phyloP scores from a whole-genome alignment of 1,140 invertebrate species.

The Triops cancriformis region DNA sequence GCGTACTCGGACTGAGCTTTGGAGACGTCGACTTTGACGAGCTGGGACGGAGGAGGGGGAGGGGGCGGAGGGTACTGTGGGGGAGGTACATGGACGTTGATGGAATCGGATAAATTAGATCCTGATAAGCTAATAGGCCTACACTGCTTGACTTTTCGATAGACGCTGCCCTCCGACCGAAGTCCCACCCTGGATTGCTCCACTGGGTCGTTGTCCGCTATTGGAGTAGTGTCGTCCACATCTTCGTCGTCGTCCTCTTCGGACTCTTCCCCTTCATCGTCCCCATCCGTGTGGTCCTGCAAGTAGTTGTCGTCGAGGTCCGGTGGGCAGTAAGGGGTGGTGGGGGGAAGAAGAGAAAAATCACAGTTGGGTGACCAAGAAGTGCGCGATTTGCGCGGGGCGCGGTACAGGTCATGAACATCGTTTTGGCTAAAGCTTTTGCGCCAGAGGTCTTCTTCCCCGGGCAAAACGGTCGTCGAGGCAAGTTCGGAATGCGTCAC shows the following conservation, averaged over 20 bases:
- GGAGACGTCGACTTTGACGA: conserved; percentile 60
- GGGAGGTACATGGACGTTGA: conserved; percentile 29
- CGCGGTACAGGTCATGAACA: conserved; percentile 33
- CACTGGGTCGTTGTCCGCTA: conserved; percentile 20
- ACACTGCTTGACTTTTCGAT: conserved; percentile 33
- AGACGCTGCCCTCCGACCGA: conserved; percentile 21
- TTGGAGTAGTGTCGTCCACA: background rate
- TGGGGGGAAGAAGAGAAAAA: background rate
- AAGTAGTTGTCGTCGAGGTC: conserved; percentile 21
- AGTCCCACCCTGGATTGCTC: conserved; percentile 5
- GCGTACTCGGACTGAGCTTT: conserved; percentile 38
- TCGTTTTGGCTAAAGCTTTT: conserved; percentile 41
- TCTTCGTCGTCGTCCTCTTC: conserved; percentile 32
- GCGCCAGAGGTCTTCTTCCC: conserved; percentile 28
- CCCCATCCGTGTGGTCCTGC: conserved; percentile 30
- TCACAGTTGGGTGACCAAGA: conserved; percentile 15
- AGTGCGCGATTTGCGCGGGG: conserved; percentile 24
- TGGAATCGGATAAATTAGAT: background rate
- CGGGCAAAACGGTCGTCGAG: background rate
- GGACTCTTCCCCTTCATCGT: conserved; percentile 31
- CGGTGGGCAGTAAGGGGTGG: background rate
- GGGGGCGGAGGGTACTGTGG: conserved; percentile 29
- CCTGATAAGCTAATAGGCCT: conserved; percentile 30
- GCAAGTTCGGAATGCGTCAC: background rate
- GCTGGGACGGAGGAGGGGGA: conserved; percentile 45